phyloP scores from a whole-genome alignment of 2,113 vertebrate species.

The Dicentrarchus labrax region DNA sequence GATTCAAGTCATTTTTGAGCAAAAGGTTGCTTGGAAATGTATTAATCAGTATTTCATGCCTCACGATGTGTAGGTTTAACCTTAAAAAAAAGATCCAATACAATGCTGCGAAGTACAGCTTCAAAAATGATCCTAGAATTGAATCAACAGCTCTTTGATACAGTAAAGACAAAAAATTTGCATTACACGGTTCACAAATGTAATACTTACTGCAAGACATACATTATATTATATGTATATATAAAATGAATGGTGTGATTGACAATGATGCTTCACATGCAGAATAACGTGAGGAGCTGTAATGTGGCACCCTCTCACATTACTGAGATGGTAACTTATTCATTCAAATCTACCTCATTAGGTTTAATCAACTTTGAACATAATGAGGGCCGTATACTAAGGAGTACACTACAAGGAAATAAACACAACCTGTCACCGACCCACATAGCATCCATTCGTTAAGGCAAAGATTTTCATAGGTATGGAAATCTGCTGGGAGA shows the following conservation, averaged over 20 bases:
- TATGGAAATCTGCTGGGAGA: slow-evolving; percentile 7
- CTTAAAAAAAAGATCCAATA: no score
- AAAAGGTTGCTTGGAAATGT: no score
- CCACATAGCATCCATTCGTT: background rate
- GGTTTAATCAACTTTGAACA: background rate
- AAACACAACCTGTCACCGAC: background rate
- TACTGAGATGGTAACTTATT: background rate
- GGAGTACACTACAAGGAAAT: background rate
- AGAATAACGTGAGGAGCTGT: background rate
- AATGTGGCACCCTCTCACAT: background rate
- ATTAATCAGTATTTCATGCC: no score
- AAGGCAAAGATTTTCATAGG: slow-evolving; percentile 1
- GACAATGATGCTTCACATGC: background rate
- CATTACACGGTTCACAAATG: no score
- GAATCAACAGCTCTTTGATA: no score
- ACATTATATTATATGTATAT: no score
- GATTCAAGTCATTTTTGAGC: no score
- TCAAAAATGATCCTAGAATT: no score
- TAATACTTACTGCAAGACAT: no score
- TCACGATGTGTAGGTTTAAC: no score
- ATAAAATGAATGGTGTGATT: background rate
- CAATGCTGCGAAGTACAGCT: no score
- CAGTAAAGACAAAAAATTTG: no score
- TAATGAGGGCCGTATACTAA: background rate
- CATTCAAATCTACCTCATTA: background rate